These are phyloP conservation scores for Rhadina sibilatrix DNA, from an alignment of 2,113 vertebrate genomes.

Conservation along the genomic window DNA sequence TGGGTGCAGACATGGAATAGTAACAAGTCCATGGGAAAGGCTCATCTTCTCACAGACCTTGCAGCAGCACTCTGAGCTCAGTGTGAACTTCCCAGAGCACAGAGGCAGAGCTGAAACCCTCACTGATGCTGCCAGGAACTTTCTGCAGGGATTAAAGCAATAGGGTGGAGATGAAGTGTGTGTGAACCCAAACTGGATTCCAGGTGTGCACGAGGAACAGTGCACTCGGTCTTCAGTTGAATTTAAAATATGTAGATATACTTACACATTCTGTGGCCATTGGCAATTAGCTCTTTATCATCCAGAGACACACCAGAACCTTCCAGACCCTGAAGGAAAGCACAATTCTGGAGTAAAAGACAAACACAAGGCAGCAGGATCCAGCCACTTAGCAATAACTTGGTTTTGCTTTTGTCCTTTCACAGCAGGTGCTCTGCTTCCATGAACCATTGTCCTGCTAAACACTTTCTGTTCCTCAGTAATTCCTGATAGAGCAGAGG, in stretches of 20 bases:
- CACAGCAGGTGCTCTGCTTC: neutral
- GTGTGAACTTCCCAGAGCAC: neutral
- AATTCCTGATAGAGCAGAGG: neutral
- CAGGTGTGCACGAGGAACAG: neutral
- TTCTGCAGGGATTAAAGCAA: neutral
- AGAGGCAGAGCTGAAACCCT: neutral
- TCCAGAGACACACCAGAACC: neutral
- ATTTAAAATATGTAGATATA: neutral
- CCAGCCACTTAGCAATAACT: neutral
- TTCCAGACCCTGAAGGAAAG: neutral
- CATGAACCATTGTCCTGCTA: neutral
- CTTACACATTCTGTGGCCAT: neutral
- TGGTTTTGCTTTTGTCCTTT: neutral
- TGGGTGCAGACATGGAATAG: constrained; percentile 32
- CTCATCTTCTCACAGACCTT: constrained; percentile 48
- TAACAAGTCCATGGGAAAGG: constrained; percentile 53
- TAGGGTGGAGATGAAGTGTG: neutral
- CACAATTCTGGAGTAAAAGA: neutral
- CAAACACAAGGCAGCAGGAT: neutral
- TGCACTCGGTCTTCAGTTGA: neutral
- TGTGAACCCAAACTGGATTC: neutral
- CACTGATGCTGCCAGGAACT: neutral
- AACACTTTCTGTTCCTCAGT: neutral
- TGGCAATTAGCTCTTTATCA: neutral
- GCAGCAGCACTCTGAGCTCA: neutral